Evolutionary conservation across 2,113 vertebrate genomes (phyloP).

Genomic region (Urocynchramus pylzowi): DNA sequence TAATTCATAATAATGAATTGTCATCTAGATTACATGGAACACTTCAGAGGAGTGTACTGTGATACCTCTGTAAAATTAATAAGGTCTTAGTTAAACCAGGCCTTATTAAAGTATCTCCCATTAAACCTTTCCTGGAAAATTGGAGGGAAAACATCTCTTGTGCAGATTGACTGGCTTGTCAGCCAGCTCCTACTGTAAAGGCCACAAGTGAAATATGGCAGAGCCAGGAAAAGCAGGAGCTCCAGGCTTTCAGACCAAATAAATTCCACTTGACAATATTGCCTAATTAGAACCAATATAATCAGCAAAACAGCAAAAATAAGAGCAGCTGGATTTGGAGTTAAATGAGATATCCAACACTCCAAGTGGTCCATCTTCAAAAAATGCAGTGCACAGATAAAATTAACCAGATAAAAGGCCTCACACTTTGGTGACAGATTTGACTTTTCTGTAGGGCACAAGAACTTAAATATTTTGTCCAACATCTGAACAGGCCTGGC

Average conservation of each 20-base stretch:
- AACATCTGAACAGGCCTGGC: neutral
- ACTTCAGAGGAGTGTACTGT: neutral
- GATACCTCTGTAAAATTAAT: constrained; percentile 36
- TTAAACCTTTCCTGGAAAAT: constrained; percentile 39
- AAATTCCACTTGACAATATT: neutral
- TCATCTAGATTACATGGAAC: constrained; percentile 5
- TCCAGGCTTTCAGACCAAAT: neutral
- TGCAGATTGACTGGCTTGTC: constrained; percentile 26
- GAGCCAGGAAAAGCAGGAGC: constrained; percentile 2
- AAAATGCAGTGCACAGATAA: neutral
- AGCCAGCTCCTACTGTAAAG: constrained; percentile 49
- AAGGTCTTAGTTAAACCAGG: constrained; percentile 15
- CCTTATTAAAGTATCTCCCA: constrained; percentile 27
- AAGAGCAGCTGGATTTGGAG: neutral
- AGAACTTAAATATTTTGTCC: neutral
- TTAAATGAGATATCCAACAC: neutral
- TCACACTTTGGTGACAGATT: neutral
- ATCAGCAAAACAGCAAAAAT: neutral
- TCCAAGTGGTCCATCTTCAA: neutral
- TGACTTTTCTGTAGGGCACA: neutral
- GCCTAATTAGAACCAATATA: neutral
- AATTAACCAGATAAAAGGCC: neutral
- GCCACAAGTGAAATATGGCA: neutral
- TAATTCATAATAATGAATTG: neutral
- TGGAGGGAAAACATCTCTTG: neutral